Evolutionary conservation across 2,797 vertebrate species (phyloP).

Genomic region (Galagoides demidoff): DNA sequence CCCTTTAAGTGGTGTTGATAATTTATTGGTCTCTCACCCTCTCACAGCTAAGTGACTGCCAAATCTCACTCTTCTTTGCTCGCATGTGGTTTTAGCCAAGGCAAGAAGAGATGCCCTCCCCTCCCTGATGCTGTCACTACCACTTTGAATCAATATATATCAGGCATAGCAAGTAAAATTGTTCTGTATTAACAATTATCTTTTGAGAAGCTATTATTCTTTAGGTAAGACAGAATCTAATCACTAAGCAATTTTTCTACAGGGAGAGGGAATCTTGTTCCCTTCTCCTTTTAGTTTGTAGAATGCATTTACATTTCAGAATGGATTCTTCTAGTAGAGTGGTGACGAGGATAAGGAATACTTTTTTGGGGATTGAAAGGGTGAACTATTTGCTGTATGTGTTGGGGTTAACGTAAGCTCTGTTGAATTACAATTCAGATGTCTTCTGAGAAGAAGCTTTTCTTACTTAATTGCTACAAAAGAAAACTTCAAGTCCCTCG

Average conservation of each 20-base stretch:
- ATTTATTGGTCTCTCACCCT: not conserved
- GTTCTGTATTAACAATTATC: not conserved
- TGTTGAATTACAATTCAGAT: not conserved
- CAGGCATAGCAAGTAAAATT: not conserved
- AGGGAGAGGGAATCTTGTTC: not conserved
- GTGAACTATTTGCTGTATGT: not conserved
- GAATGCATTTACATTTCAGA: conserved; percentile 11
- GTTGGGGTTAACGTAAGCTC: not conserved
- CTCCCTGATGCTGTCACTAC: not conserved
- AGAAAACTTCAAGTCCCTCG: conserved; percentile 22
- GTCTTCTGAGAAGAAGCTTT: conserved; percentile 47
- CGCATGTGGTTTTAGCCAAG: not conserved
- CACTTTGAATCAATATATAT: not conserved
- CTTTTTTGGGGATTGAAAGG: not conserved
- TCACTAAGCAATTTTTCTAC: not conserved
- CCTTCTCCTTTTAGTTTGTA: not conserved
- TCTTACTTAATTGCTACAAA: not conserved
- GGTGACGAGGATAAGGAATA: not conserved
- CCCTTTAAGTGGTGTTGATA: not conserved
- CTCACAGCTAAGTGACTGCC: not conserved
- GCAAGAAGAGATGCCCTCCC: not conserved
- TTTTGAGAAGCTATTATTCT: conserved; percentile 40
- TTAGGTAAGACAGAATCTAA: conserved; percentile 7
- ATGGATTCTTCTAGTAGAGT: not conserved
- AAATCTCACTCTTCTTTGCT: not conserved